Base-by-base conservation (phyloP, 2,888 invertebrate genomes). In the Cynaeus angustus region DNA sequence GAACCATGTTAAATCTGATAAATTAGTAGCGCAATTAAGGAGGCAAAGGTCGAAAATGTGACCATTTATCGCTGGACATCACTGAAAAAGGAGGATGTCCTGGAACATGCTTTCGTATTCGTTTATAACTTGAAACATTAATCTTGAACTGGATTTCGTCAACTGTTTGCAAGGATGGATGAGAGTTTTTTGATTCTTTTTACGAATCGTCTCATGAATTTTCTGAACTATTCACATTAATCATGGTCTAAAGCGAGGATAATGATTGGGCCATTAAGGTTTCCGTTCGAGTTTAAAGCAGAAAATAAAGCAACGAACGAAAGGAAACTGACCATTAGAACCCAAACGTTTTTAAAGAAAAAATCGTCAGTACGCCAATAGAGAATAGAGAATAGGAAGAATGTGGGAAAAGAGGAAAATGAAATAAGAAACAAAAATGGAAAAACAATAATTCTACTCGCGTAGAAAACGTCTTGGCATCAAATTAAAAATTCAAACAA, bases 41-140 rank as follows among this genome's bases (percentile, higher is more conserved):
- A 62, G 48, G 16, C 69, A 69, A 55, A 69, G 72, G 72, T 72
- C 72, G 69, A 72, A 41, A 64, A 43, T 33, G 50, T 43, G 62
- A 62, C 61, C 65, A 58, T 53, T 64, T 30, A 41, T 56, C 52
- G 8, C 10, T 10, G 48, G 48, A n/a, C 16, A 26, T 16, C 28
- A 9, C 28, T 10, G 52, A 30, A 52, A 52, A 28, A 30, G 8
- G 5, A 48, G 3, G 26, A 48, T 48, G 13, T 48, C 48, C 26
- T 21, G 21, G 21, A 26, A 9, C 2, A 7, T 3, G n/a, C 13
- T 14, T 48, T 21, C 1, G 26, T n/a, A n/a, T 21, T n/a, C n/a
- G 26, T 12, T 30, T 12, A 30, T 14, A 8, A 37, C 33, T 55
- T 12, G 9, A 28, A 28, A 50, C 5, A 3, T n/a, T 26, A 50